Percentiles rank a stretch among this genome's conserved stretches.
Evolutionary conservation across 2,113 vertebrate species (phyloP).

Genomic region (Sphaerodactylus townsendi): DNA sequence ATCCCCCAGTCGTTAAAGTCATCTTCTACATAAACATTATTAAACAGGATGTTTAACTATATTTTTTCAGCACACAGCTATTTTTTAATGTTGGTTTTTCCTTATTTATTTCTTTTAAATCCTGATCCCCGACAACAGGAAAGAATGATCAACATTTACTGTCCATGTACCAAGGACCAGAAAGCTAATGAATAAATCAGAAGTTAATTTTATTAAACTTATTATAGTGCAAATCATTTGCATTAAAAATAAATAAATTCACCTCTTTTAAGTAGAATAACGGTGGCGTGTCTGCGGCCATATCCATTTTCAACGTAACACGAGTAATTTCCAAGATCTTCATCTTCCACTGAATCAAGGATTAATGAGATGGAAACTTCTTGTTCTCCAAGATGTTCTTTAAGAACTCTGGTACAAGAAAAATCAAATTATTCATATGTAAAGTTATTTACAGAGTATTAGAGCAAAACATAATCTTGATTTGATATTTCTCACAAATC

Average conservation of each 20-base stretch:
- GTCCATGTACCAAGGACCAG: neutral
- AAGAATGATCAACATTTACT: neutral
- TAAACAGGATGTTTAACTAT: conserved; percentile 6
- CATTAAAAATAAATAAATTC: conserved; percentile 54
- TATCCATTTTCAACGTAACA: conserved; percentile 97
- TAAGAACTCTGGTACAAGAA: conserved; percentile 82
- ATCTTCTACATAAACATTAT: conserved; percentile 19
- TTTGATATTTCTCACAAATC: conserved; percentile 27
- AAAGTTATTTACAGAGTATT: conserved; percentile 27
- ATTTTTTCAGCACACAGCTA: conserved; percentile 16
- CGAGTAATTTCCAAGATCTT: conserved; percentile 96
- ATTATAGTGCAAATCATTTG: neutral
- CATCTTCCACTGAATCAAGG: conserved; percentile 92
- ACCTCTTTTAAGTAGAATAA: conserved; percentile 94
- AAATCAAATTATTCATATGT: conserved; percentile 37
- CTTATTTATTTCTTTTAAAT: conserved; percentile 15
- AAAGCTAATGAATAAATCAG: neutral
- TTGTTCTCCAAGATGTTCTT: conserved; percentile 95
- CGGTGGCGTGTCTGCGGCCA: conserved; percentile 89
- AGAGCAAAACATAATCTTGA: conserved; percentile 44
- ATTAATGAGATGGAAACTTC: conserved; percentile 96
- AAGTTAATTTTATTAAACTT: neutral
- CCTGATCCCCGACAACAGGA: neutral
- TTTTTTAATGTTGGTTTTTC: neutral
- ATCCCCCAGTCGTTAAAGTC: conserved; percentile 8